These are phyloP conservation scores for Pseudoips prasinana DNA, from an alignment of 2,888 invertebrate species.

Conservation along the genomic window DNA sequence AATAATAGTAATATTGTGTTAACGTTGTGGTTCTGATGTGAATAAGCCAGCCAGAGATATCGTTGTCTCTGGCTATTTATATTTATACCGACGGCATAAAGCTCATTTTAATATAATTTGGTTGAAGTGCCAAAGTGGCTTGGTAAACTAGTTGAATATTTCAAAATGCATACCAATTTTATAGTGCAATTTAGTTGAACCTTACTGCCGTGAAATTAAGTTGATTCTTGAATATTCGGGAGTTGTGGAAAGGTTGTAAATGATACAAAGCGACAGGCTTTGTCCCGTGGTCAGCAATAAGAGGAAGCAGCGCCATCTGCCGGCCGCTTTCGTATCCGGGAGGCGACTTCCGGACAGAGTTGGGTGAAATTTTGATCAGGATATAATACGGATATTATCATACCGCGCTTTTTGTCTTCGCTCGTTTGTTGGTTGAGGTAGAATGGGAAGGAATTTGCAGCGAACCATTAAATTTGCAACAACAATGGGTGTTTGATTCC, in stretches of 20 bases:
- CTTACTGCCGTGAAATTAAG: conserved; percentile 29
- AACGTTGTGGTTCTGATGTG: too few species aligned
- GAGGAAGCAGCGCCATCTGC: conserved; percentile 73
- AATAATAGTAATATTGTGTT: too few species aligned
- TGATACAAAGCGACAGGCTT: conserved; percentile 59
- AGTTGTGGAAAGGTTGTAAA: conserved; percentile 22
- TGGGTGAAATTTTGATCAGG: conserved; percentile 66
- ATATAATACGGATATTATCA: conserved; percentile 64
- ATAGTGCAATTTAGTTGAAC: conserved; percentile 7
- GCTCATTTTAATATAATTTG: conserved; percentile 36
- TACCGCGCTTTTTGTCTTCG: conserved; percentile 23
- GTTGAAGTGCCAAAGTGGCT: conserved; percentile 43
- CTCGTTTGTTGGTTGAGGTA: conserved; percentile 20
- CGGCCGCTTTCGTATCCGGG: conserved; percentile 57
- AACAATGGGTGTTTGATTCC: too few species aligned
- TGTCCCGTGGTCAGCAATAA: conserved; percentile 74
- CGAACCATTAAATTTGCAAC: too few species aligned
- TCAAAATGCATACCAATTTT: conserved; percentile 46
- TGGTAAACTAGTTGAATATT: conserved; percentile 70
- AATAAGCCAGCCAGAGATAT: too few species aligned
- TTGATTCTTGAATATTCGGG: conserved; percentile 17
- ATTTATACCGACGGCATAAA: conserved; percentile 38
- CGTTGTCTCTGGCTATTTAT: too few species aligned
- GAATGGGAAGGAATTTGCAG: conserved; percentile 2
- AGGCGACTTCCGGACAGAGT: conserved; percentile 58